Conservation (phyloP, 2,797 vertebrate species). For the Cetoscarus ocellatus region DNA sequence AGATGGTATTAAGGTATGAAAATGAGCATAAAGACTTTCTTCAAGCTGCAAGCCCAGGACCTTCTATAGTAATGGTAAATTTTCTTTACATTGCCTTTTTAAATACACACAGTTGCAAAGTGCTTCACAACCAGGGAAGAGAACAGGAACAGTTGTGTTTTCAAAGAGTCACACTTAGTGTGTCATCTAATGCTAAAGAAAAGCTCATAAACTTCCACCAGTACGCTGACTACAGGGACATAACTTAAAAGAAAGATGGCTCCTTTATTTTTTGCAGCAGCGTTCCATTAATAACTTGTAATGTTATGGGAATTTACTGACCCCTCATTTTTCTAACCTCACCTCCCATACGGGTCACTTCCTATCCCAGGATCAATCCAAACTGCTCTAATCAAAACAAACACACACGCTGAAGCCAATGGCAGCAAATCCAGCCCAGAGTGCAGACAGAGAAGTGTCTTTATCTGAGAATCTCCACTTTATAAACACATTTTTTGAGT, state of each 20-base stretch:
- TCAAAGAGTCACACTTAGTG: too few relatives aligned
- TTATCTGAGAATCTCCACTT: constrained; percentile 21
- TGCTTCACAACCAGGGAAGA: too few relatives aligned
- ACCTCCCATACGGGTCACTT: constrained; percentile 63
- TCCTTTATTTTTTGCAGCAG: constrained; percentile 12
- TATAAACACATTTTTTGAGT: constrained; percentile 17
- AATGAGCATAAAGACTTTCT: background rate
- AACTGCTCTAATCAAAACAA: constrained; percentile 65
- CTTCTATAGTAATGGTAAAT: too few relatives aligned
- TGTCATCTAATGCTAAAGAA: background rate
- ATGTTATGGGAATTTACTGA: constrained; percentile 77
- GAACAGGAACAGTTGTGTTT: too few relatives aligned
- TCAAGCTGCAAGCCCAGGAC: too few relatives aligned
- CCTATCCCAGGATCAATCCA: constrained; percentile 66
- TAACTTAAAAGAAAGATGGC: background rate
- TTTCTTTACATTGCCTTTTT: too few relatives aligned
- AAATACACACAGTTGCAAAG: too few relatives aligned
- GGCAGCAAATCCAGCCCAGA: constrained; percentile 17
- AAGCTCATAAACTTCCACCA: constrained; percentile 12
- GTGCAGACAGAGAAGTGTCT: constrained; percentile 9
- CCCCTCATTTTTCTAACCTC: constrained; percentile 62
- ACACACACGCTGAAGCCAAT: constrained; percentile 33
- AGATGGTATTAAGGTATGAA: too few relatives aligned
- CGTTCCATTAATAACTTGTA: constrained; percentile 63
- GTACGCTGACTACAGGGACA: background rate